Conservation (phyloP, 2,113 vertebrate genomes). For the Trematocara variabile region DNA sequence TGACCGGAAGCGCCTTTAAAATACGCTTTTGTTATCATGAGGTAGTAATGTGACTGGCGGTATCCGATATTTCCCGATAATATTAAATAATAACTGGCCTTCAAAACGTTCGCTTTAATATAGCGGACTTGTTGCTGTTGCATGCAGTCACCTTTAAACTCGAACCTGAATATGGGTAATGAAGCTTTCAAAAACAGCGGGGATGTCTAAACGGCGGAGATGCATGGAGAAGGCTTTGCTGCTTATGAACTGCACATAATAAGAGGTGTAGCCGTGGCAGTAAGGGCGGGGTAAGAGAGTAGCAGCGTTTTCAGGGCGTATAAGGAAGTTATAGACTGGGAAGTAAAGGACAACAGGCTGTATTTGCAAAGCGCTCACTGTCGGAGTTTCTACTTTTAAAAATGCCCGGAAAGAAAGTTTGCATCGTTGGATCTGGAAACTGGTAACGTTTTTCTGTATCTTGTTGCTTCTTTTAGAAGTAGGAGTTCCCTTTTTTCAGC, state of each 20-base stretch:
- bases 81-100: neutral
- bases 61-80: neutral
- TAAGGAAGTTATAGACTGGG: constrained; percentile 52
- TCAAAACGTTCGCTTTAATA: neutral
- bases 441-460: constrained; percentile 60
- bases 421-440: constrained; percentile 84
- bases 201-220: neutral
- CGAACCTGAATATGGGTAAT: accelerated
- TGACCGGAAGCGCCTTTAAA: neutral
- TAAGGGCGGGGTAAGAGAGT: neutral
- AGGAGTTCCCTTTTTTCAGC: neutral
- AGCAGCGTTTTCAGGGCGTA: constrained; percentile 22
- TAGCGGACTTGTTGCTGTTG: accelerated
- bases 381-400: neutral
- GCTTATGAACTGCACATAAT: neutral
- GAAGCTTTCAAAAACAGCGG: neutral
- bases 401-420: constrained; percentile 73
- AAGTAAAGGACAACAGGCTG: neutral
- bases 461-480: neutral
- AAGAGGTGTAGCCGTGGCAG: neutral
- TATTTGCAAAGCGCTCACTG: neutral
- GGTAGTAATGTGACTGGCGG: neutral
- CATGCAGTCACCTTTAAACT: too few relatives aligned
- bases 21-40: neutral
- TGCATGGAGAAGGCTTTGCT: neutral